phyloP scores from a whole-genome alignment of 2,888 invertebrate species.

The Hymenopus coronatus region DNA sequence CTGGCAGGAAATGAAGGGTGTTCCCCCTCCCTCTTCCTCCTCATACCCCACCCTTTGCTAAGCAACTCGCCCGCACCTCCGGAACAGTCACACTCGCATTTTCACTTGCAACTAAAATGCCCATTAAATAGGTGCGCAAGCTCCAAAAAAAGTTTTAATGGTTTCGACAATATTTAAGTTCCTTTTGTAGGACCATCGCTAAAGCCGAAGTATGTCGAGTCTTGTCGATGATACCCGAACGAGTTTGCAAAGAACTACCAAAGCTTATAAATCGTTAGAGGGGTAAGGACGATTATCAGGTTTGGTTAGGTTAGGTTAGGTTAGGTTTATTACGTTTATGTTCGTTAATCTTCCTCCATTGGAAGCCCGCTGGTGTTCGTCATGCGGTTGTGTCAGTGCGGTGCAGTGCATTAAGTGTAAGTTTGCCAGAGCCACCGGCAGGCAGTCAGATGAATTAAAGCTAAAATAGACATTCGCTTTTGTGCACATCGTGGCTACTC shows the following conservation, averaged over 20 bases:
- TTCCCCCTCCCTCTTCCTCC: neutral
- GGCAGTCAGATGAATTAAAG: neutral
- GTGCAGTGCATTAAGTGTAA: neutral
- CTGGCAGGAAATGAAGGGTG: neutral
- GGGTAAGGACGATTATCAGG: neutral
- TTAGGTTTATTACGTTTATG: neutral
- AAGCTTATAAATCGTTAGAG: neutral
- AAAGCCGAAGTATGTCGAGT: neutral
- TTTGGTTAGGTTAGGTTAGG: neutral
- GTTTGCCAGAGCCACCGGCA: no score
- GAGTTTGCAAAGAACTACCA: neutral
- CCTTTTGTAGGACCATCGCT: neutral
- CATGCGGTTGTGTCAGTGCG: neutral
- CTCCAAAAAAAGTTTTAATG: neutral
- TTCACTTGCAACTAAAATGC: neutral
- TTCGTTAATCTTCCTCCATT: neutral
- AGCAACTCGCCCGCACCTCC: neutral
- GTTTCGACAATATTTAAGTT: neutral
- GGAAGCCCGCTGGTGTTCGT: neutral
- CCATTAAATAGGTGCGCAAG: neutral
- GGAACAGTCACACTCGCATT: neutral
- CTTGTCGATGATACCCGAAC: neutral
- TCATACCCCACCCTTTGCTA: neutral
- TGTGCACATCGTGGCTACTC: neutral
- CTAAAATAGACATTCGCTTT: neutral